These are phyloP conservation scores for Dinoponera quadriceps DNA, from an alignment of 1,140 invertebrate genomes.

Conservation along the genomic window DNA sequence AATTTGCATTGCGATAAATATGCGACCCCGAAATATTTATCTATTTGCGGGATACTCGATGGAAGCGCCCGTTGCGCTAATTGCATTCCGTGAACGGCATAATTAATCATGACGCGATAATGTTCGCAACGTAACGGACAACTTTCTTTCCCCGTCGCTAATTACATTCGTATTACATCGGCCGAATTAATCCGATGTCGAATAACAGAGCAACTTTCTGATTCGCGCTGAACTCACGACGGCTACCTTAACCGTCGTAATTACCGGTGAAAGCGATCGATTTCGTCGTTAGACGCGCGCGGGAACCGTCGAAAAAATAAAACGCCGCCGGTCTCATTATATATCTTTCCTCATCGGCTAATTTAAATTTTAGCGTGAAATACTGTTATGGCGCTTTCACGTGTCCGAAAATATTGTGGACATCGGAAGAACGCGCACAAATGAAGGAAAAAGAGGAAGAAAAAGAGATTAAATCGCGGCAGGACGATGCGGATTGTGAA, in stretches of 20 bases:
- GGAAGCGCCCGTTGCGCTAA: constrained; percentile 33
- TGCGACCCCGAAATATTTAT: constrained; percentile 16
- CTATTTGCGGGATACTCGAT: constrained; percentile 7
- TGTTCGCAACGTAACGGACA: constrained; percentile 35
- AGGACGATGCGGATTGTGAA: constrained; percentile 28
- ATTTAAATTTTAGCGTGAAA: constrained; percentile 44
- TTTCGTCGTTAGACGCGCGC: constrained; percentile 24
- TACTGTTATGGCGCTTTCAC: constrained; percentile 37
- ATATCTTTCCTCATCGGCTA: constrained; percentile 32
- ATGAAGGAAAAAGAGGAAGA: background rate
- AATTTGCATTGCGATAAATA: background rate
- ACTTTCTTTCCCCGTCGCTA: constrained; percentile 59
- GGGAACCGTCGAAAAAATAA: constrained; percentile 31
- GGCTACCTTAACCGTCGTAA: constrained; percentile 53
- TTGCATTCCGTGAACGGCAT: constrained; percentile 35
- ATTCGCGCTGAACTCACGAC: constrained; percentile 47
- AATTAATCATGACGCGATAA: constrained; percentile 41
- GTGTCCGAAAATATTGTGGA: constrained; percentile 30
- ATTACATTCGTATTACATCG: constrained; percentile 49
- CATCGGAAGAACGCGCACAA: constrained; percentile 10
- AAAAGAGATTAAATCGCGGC: constrained; percentile 14
- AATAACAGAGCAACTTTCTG: constrained; percentile 54
- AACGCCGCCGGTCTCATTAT: background rate
- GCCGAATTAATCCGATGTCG: constrained; percentile 47
- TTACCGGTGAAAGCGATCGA: constrained; percentile 63